Evolutionary conservation across 2,797 vertebrate species (phyloP), one percentile per base, ranked within the genome.

Genomic region (Spinibarbus caldwelli): DNA sequence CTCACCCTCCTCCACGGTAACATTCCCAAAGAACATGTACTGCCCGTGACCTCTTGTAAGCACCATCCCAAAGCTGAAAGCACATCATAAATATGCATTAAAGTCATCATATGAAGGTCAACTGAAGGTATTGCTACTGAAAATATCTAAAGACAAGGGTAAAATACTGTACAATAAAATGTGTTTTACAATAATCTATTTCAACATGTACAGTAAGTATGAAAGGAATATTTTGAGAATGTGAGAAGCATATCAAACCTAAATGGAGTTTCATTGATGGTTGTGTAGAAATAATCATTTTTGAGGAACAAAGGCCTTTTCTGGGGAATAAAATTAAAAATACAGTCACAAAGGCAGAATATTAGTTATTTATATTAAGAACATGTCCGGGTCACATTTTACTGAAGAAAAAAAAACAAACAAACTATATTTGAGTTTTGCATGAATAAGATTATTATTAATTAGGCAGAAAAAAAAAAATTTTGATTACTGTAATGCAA

Each of bases 231-330:
- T 29, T 41, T 17, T 47, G 3, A 43, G n/a, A 82, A 59, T 41
- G 11, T 31, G 5, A 31, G 17, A 49, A 23, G 21, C 6, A n/a
- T 11, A 29, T 72, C 84, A 89, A 88, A 99, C 98, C 98, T 99
- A 95, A 99, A 99, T 59, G 98, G 98, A 0, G 98, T 99, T 52
- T 96, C 95, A 17, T 95, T 96, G 78, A 99, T 98, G 89, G 95
- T 95, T 3, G 97, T 99, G 94, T 97, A 98, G 95, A 96, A 99
- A 88, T 99, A 99, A 41, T 99, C 94, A 9, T 97, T 97, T 93
- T 95, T 93, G 78, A 99, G 95, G 91, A 95, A 98, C 57, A 98
- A 91, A 36, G 97, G 96, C 17, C 97, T 94, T 93, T 96, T 99
- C 98, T 99, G 94, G 82, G 89, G 90, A 26, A 68, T n/a, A 68